Base-by-base conservation (phyloP, 35 echinoderm and acorn worm species). In the Ophiothrix spiculata region DNA sequence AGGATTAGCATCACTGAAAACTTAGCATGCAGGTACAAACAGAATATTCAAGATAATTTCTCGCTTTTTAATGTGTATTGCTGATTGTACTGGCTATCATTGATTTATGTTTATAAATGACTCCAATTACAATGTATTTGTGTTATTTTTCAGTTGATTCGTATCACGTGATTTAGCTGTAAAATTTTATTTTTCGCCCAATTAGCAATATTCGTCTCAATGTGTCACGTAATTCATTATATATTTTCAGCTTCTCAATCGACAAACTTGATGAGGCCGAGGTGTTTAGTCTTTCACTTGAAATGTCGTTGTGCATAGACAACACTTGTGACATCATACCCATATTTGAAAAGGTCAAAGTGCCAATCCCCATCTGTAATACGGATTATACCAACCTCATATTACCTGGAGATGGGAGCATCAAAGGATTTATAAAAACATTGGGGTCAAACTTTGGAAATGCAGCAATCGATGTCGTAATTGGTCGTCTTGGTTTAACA, bases 191-290 rank as follows among this genome's bases (percentile, higher is more conserved):
- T n/a, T n/a, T n/a, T n/a, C n/a, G n/a, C n/a, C n/a, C n/a, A n/a
- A n/a, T n/a, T n/a, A n/a, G n/a, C n/a, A n/a, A 54, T 54, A 54
- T 54, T 11, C 21, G 45, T 54, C 8, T 54, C 8, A 11, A 54
- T 54, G 45, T 54, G 21, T 11, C 8, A 21, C 45, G 8, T 11
- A 21, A 54, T 54, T 54, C 21, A 54, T 54, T 54, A 11, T 54
- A 8, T 54, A 28, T 64, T 33, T 83, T 21, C 46, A 49, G 64
- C 0, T 86, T 39, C 54, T 76, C 74, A 16, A 77, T 86, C 35
- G 40, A 86, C 69, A 86, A 86, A 86, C 84, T 86, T 12, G 84
- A 86, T 76, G 84, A 38, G 0, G 64, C 41, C 0, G 41, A 86
- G 37, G 63, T 39, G 84, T 77, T 86, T 36, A 32, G 69, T 16